These are phyloP conservation scores for Dicentrarchus labrax DNA, from an alignment of 2,113 vertebrate species.

Conservation along the genomic window DNA sequence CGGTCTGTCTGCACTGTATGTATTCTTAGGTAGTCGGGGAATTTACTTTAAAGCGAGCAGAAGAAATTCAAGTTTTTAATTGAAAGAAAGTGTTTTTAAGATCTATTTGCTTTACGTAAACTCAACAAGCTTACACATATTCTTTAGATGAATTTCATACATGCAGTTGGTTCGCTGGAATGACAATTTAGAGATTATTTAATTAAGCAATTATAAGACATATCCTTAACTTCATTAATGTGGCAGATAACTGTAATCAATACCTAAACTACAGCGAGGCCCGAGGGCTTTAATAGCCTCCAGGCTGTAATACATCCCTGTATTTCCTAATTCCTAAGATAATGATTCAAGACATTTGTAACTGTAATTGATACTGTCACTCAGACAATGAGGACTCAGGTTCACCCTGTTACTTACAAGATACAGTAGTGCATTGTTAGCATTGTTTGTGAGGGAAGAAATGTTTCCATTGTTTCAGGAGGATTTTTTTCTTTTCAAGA, in stretches of 20 bases:
- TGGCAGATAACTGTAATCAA: slow-evolving; percentile 45
- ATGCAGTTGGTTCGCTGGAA: neutral
- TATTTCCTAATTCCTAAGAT: slow-evolving; percentile 1
- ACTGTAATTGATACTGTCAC: slow-evolving; percentile 32
- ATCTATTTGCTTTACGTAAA: neutral
- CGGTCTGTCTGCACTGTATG: neutral
- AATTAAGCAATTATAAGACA: slow-evolving; percentile 30
- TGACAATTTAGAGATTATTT: slow-evolving; percentile 14
- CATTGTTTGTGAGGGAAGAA: neutral
- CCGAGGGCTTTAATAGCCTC: slow-evolving; percentile 11
- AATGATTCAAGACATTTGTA: slow-evolving; percentile 15
- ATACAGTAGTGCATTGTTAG: neutral
- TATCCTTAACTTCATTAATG: slow-evolving; percentile 49
- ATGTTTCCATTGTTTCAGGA: neutral
- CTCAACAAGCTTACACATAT: neutral
- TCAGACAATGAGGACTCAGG: neutral
- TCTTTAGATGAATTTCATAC: neutral
- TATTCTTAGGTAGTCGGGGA: slow-evolving; percentile 8
- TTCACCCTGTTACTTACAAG: slow-evolving; percentile 1
- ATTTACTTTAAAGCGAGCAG: neutral
- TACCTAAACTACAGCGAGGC: slow-evolving; percentile 15
- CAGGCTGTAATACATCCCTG: slow-evolving; percentile 20
- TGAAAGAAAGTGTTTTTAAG: neutral
- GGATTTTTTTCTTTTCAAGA: too few species aligned
- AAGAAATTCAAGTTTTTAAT: neutral